phyloP scores from a whole-genome alignment of 2,797 vertebrate genomes.

The Agapornis canus region DNA sequence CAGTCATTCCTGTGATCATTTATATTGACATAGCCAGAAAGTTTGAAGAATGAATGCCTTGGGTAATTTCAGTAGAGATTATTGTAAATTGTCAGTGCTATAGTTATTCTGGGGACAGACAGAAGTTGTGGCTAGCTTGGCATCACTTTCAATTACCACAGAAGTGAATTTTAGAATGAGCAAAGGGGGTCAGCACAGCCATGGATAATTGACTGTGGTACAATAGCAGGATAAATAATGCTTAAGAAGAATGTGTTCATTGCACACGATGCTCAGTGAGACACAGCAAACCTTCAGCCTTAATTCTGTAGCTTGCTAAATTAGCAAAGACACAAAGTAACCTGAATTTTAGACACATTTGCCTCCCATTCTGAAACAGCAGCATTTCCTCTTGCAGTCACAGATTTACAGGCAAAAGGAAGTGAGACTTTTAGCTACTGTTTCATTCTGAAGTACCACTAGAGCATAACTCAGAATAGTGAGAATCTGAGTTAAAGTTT shows the following conservation, averaged over 20 bases:
- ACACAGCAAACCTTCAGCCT: not conserved
- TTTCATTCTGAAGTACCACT: not conserved
- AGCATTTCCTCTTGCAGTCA: not conserved
- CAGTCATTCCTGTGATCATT: not conserved
- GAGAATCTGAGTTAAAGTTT: not conserved
- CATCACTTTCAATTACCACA: slow-evolving; percentile 15
- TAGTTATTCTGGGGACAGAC: not conserved
- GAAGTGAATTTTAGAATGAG: not conserved
- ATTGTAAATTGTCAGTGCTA: not conserved
- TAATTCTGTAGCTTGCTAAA: not conserved
- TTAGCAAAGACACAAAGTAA: not conserved
- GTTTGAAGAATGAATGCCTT: not conserved
- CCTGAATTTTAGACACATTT: not conserved
- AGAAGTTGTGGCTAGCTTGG: not conserved
- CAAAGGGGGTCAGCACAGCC: not conserved
- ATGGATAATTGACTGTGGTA: not conserved
- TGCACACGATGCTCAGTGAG: not conserved
- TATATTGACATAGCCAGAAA: not conserved
- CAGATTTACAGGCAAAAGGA: not conserved
- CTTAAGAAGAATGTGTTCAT: not conserved
- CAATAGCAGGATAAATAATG: not conserved
- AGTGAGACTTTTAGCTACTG: not conserved
- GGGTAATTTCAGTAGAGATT: slow-evolving; percentile 21
- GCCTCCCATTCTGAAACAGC: not conserved
- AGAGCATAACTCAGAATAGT: not conserved